Evolutionary conservation across 2,888 invertebrate species (phyloP), one percentile per base, ranked within the genome.

Genomic region (Aromia moschata): DNA sequence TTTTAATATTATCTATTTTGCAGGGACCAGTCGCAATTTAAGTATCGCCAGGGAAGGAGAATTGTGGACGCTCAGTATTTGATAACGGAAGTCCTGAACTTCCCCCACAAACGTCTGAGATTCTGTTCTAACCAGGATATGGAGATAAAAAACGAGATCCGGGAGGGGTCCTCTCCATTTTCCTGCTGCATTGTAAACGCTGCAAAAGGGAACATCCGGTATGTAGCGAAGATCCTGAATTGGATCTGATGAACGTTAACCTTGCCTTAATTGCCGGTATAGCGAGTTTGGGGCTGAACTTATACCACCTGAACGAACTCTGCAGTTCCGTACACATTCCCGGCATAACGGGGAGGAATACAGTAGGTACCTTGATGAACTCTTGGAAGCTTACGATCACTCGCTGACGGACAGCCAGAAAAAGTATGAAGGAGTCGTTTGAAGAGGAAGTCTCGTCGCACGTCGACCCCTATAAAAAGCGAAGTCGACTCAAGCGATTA

Each of bases 21-120:
- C 61, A 65, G 65, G 58, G 56, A 65, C 36, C 52, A 44, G 25
- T 62, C 68, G 11, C 60, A 67, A 56, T 68, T 54, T 60, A 59
- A 51, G 43, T 71, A 72, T 55, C 66, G 67, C 15, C 67, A 66
- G 30, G 70, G 70, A 43, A 67, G 70, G 56, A 67, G 73, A 40
- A 69, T 72, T 20, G 69, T 73, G 10, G 70, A 71, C 49, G 70
- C 63, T 14, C 62, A 69, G 33, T 70, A 71, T 58, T 45, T 72
- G 30, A 64, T 71, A 54, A 56, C 45, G 16, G 63, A 70, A 54
- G 54, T 62, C 4, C 43, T 70, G 33, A 62, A 64, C 55, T 72
- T 72, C 36, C 70, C 69, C 0, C 72, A 72, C 47, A 56, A 60
- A 44, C 40, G 57, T 5, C 56, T 71, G 5, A 60, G 62, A 33